These are phyloP conservation scores for Tachina fera DNA, from an alignment of 2,888 invertebrate species.

Conservation along the genomic window DNA sequence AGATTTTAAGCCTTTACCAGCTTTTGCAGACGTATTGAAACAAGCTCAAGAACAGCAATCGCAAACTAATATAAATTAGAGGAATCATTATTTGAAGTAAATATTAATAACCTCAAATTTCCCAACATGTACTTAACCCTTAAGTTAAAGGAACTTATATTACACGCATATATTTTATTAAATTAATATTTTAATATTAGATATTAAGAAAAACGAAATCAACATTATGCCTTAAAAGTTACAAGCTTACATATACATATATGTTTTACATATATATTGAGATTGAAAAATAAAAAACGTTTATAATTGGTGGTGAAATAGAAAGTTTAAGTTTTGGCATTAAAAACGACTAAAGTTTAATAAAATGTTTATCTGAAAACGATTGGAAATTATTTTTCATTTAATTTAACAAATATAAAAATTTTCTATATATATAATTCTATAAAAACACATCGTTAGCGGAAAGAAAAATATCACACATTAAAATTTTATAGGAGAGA, in stretches of 20 bases:
- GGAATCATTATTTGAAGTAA: not conserved
- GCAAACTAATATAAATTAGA: slow-evolving; percentile 31
- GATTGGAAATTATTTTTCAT: too few species aligned
- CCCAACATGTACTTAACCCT: slow-evolving; percentile 63
- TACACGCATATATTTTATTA: not conserved
- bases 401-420: too few species aligned
- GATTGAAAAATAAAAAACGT: not conserved
- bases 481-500: too few species aligned
- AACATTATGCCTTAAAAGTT: not conserved
- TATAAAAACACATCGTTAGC: too few species aligned
- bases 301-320: too few species aligned
- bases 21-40: slow-evolving; percentile 77
- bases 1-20: slow-evolving; percentile 89
- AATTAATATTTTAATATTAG: slow-evolving; percentile 2
- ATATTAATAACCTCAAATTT: slow-evolving; percentile 36
- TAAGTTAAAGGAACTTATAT: slow-evolving; percentile 36
- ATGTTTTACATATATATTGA: not conserved
- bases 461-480: too few species aligned
- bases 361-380: too few species aligned
- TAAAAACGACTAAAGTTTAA: too few species aligned
- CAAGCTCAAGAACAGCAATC: slow-evolving; percentile 73
- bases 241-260: not conserved
- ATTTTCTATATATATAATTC: too few species aligned
- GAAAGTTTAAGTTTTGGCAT: too few species aligned
- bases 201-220: not conserved